phyloP scores from a whole-genome alignment of 64 coral and sea anemone species.

The Montipora sp. region DNA sequence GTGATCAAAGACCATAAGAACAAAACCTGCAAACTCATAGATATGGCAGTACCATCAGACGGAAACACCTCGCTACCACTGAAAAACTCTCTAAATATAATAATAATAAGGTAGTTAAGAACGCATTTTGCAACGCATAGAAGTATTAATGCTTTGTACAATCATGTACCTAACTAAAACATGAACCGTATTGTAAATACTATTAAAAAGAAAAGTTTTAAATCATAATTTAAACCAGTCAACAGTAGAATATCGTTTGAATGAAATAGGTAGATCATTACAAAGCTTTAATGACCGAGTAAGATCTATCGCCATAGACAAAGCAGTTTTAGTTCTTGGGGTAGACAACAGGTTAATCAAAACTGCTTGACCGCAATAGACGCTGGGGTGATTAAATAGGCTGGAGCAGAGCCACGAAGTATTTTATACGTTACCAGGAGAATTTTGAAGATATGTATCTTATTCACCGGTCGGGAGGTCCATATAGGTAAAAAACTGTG shows the following conservation, averaged over 20 bases:
- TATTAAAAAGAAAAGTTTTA: not conserved
- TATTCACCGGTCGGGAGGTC: no score
- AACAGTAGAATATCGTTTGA: not conserved
- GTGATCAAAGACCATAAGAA: no score
- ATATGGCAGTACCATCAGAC: no score
- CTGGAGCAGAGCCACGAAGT: not conserved
- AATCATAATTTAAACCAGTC: not conserved
- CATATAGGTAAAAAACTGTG: no score
- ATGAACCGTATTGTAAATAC: not conserved
- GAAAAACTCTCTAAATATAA: no score
- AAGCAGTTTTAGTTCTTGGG: no score
- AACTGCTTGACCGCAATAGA: no score
- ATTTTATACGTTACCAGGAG: not conserved
- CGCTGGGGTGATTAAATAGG: not conserved
- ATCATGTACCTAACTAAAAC: not conserved
- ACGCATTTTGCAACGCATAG: not conserved
- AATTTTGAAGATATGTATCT: not conserved
- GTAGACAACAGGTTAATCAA: not conserved
- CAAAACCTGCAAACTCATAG: no score
- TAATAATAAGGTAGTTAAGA: not conserved
- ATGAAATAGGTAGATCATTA: not conserved
- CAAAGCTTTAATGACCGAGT: not conserved
- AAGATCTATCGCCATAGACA: not conserved
- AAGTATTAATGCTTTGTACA: constrained; percentile 3
- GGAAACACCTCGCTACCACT: no score